Conservation (phyloP, 2,888 invertebrate species). For the Portevinia maculata region DNA sequence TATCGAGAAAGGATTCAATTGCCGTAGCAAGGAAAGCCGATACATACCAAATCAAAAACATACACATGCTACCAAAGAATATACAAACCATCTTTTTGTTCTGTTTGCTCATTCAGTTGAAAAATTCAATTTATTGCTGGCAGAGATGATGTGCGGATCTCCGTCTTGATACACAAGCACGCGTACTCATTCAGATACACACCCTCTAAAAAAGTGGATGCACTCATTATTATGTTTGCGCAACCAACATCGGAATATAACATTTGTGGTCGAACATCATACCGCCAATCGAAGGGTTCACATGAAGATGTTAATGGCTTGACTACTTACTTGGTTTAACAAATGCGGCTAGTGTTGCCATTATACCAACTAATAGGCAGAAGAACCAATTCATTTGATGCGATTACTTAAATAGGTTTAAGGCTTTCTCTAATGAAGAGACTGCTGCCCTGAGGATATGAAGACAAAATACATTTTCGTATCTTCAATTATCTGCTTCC, state of each 20-base stretch:
- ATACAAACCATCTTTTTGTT: conserved; percentile 69
- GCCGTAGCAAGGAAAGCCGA: conserved; percentile 59
- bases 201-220: conserved; percentile 45
- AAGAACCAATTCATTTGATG: conserved; percentile 39
- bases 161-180: conserved; percentile 23
- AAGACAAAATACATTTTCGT: no score
- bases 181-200: conserved; percentile 7
- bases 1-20: conserved; percentile 69
- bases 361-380: neutral
- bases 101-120: conserved; percentile 66
- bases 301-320: conserved; percentile 64
- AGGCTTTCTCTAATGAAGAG: no score
- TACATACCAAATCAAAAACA: conserved; percentile 33
- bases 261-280: conserved; percentile 51
- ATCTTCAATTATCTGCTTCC: no score
- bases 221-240: conserved; percentile 39
- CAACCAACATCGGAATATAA: conserved; percentile 22
- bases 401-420: conserved; percentile 30
- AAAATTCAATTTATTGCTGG: conserved; percentile 71
- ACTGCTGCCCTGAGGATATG: no score
- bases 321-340: conserved; percentile 36
- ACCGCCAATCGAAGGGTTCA: conserved; percentile 21
- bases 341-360: conserved; percentile 17
- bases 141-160: conserved; percentile 49
- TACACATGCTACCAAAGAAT: conserved; percentile 5